Percentiles rank a stretch among this genome's conserved stretches.
These are phyloP conservation scores for Calephelis perditalis DNA, from an alignment of 2,888 invertebrate species.

Conservation along the genomic window DNA sequence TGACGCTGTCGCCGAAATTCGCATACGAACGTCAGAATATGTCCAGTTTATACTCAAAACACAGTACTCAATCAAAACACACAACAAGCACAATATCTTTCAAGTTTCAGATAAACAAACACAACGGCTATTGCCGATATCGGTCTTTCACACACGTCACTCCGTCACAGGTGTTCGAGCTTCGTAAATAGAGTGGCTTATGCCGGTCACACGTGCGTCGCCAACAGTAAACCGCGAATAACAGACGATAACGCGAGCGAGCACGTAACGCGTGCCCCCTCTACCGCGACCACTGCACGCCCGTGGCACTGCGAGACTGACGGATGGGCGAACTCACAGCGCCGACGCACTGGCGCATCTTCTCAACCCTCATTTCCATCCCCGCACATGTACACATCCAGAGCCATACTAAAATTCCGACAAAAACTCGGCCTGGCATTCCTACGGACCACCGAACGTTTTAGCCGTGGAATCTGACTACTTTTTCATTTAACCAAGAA, in stretches of 20 bases:
- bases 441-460: conserved; percentile 40
- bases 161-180: conserved; percentile 65
- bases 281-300: conserved; percentile 59
- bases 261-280: conserved; percentile 35
- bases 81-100: conserved; percentile 47
- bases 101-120: conserved; percentile 42
- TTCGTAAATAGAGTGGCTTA: conserved; percentile 46
- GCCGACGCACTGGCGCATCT: conserved; percentile 42
- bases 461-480: conserved; percentile 47
- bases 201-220: conserved; percentile 66
- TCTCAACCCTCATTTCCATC: conserved; percentile 52
- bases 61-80: conserved; percentile 52
- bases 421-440: conserved; percentile 31
- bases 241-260: conserved; percentile 48
- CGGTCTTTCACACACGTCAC: conserved; percentile 66
- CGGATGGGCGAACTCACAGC: conserved; percentile 38
- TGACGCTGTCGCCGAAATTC: conserved; percentile 49
- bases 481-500: conserved; percentile 58
- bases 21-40: conserved; percentile 34
- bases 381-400: conserved; percentile 35
- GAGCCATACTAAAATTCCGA: conserved; percentile 35
- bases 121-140: conserved; percentile 49
- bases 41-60: conserved; percentile 45
- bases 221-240: conserved; percentile 64
- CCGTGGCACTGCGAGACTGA: conserved; percentile 66